A percentile compares a stretch with the other conserved stretches of the same genome.
These are phyloP conservation scores for Heliconius hermathena DNA, from an alignment of 1,140 invertebrate genomes.

Conservation along the genomic window DNA sequence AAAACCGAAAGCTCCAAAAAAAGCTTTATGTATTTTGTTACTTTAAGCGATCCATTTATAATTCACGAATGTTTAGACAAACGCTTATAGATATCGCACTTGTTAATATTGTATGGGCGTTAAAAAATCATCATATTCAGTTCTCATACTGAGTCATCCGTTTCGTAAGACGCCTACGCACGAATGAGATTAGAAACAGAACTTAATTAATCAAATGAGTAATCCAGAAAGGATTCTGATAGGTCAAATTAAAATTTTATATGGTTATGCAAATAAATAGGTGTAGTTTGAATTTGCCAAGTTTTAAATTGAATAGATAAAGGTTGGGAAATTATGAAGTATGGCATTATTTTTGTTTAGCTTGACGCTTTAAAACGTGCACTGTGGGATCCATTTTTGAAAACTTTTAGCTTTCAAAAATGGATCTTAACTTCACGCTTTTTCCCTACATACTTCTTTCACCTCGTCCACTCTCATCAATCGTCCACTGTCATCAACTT, in stretches of 20 bases:
- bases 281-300: too few relatives aligned
- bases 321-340: too few relatives aligned
- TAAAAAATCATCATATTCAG: constrained; percentile 34
- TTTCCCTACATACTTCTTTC: too few relatives aligned
- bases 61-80: constrained; percentile 32
- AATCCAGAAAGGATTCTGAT: constrained; percentile 24
- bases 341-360: too few relatives aligned
- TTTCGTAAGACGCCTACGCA: constrained; percentile 37
- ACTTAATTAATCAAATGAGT: constrained; percentile 42
- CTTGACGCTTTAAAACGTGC: too few relatives aligned
- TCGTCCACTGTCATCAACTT: too few relatives aligned
- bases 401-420: too few relatives aligned
- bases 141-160: constrained; percentile 32
- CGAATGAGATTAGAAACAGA: constrained; percentile 37
- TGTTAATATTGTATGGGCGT: constrained; percentile 29
- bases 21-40: constrained; percentile 1
- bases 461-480: too few relatives aligned
- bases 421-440: too few relatives aligned
- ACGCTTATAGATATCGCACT: constrained; percentile 28
- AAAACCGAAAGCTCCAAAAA: not conserved
- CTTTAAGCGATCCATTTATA: constrained; percentile 8
- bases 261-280: not conserved
- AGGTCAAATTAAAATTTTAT: constrained; percentile 23
- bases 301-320: too few relatives aligned
- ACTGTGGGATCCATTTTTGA: too few relatives aligned